Evolutionary conservation across 2,113 vertebrate genomes (phyloP).

Genomic region (Prinia subflava): DNA sequence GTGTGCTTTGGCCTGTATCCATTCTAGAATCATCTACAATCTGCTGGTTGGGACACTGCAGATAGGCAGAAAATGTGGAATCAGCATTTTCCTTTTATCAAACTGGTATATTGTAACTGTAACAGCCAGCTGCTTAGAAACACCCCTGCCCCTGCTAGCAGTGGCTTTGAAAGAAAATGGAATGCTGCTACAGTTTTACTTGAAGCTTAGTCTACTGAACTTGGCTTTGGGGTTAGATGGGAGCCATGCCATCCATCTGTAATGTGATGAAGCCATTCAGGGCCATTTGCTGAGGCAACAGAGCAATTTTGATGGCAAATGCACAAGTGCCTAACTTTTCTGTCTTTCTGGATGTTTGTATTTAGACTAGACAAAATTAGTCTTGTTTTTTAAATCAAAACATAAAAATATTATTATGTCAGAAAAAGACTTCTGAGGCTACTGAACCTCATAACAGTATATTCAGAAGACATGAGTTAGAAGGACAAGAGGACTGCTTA

Average conservation of each 20-base stretch:
- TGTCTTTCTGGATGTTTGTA: background rate
- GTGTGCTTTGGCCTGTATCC: background rate
- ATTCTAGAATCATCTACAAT: background rate
- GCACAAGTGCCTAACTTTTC: background rate
- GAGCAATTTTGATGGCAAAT: background rate
- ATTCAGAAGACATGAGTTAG: background rate
- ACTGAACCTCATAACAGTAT: background rate
- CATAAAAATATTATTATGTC: background rate
- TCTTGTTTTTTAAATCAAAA: background rate
- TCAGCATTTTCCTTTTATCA: background rate
- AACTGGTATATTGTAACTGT: background rate
- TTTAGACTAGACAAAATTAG: background rate
- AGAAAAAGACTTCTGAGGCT: background rate
- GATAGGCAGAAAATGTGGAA: background rate
- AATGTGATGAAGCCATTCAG: background rate
- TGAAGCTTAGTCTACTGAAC: background rate
- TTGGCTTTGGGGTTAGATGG: background rate
- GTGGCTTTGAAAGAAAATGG: background rate
- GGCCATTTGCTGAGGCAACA: background rate
- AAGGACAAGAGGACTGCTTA: background rate
- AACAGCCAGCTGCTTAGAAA: background rate
- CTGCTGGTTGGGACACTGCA: background rate
- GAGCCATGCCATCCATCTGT: background rate
- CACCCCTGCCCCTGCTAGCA: background rate
- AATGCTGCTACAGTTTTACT: background rate